phyloP scores from a whole-genome alignment of 2,888 invertebrate species.

The Drosophila atripex region DNA sequence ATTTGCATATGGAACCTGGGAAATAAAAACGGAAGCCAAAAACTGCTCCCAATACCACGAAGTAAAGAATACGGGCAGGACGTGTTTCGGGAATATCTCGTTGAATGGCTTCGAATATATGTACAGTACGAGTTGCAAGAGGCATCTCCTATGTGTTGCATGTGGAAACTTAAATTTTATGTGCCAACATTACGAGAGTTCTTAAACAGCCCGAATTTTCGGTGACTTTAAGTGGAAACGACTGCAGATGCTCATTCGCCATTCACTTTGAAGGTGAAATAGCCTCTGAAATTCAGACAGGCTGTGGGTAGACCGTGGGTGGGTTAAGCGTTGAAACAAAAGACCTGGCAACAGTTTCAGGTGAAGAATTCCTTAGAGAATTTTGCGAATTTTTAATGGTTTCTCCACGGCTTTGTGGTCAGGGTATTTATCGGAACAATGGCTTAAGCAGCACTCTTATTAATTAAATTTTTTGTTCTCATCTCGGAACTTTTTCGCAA shows the following conservation, averaged over 20 bases:
- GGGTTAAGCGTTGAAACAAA: slow-evolving; percentile 23
- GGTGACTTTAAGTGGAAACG: slow-evolving; percentile 33
- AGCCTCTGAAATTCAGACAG: background rate
- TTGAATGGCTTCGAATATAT: background rate
- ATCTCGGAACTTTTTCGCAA: slow-evolving; percentile 12
- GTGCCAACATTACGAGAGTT: slow-evolving; percentile 32
- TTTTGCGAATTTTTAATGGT: slow-evolving; percentile 25
- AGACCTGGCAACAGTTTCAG: slow-evolving; percentile 22
- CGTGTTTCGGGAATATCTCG: slow-evolving; percentile 9
- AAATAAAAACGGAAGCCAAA: slow-evolving; percentile 18
- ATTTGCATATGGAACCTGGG: slow-evolving; percentile 35
- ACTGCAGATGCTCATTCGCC: slow-evolving; percentile 31
- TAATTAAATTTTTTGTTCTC: slow-evolving; percentile 31
- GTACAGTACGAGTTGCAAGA: slow-evolving; percentile 10
- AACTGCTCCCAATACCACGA: slow-evolving; percentile 17
- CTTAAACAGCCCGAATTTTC: slow-evolving; percentile 40
- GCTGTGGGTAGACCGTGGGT: background rate
- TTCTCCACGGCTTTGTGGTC: slow-evolving; percentile 12
- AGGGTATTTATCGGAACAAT: slow-evolving; percentile 14
- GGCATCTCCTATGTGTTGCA: slow-evolving; percentile 16
- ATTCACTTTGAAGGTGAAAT: slow-evolving; percentile 19
- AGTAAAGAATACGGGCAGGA: slow-evolving; percentile 10
- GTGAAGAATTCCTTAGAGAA: slow-evolving; percentile 24
- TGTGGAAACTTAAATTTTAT: slow-evolving; percentile 21
- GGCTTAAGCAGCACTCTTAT: slow-evolving; percentile 33